phyloP scores from a whole-genome alignment of 2,797 vertebrate species.

The Amblyopsis hoosieri region DNA sequence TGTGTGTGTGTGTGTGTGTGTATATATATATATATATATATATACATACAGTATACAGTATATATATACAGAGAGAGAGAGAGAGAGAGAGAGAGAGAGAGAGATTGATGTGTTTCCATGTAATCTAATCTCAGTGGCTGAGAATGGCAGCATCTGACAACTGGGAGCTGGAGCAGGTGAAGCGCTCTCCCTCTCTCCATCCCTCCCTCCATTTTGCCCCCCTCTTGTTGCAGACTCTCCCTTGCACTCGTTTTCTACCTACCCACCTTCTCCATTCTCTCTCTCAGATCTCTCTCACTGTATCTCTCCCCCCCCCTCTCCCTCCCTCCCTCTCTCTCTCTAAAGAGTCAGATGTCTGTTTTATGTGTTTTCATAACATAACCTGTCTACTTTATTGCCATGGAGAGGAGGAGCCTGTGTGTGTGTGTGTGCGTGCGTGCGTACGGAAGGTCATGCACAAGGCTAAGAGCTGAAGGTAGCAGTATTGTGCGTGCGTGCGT shows the following conservation, averaged over 20 bases:
- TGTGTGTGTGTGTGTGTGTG: conserved; percentile 23
- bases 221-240: conserved; percentile 1
- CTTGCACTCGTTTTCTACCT: not conserved
- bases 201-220: conserved; percentile 2
- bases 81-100: not conserved
- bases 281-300: no score
- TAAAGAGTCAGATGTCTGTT: conserved; percentile 1
- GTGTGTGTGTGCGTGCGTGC: not conserved
- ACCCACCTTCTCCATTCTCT: not conserved
- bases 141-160: conserved; percentile 46
- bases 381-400: conserved; percentile 12
- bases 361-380: conserved; percentile 13
- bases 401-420: conserved; percentile 1
- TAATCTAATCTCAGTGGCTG: conserved; percentile 56
- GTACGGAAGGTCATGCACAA: conserved; percentile 8
- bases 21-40: conserved; percentile 17
- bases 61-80: not conserved
- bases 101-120: conserved; percentile 41
- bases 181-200: conserved; percentile 8
- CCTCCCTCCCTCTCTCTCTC: conserved; percentile 2
- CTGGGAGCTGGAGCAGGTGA: conserved; percentile 26
- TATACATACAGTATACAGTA: no score
- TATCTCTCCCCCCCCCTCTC: not conserved
- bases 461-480: conserved; percentile 22
- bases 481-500: conserved; percentile 11